A percentile compares a stretch with the other conserved stretches of the same genome.
Evolutionary conservation across 2,888 invertebrate species (phyloP).

Genomic region (Horisme vitalbata): DNA sequence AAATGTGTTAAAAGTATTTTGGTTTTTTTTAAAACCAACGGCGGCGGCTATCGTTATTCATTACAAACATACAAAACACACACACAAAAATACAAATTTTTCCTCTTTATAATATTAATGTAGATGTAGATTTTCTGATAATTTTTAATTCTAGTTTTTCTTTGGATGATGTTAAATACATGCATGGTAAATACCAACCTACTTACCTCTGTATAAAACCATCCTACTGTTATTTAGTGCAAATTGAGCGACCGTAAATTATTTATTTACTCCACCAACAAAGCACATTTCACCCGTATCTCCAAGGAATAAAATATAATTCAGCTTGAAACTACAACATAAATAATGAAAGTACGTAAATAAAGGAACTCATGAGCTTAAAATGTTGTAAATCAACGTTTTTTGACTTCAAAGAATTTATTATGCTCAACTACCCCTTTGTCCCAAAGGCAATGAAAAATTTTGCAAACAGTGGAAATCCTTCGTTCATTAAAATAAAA

Average conservation of each 20-base stretch:
- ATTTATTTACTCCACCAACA: constrained; percentile 13
- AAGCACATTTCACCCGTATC: constrained; percentile 17
- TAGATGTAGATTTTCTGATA: too few relatives aligned
- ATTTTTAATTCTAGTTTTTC: too few relatives aligned
- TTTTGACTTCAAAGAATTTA: constrained; percentile 48
- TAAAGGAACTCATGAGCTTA: constrained; percentile 35
- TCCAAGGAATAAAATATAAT: constrained; percentile 18
- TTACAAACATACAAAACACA: too few relatives aligned
- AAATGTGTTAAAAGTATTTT: too few relatives aligned
- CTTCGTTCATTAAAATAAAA: constrained; percentile 32
- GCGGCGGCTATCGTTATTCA: neutral
- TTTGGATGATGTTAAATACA: neutral
- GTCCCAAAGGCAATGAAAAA: constrained; percentile 36
- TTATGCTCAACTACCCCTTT: constrained; percentile 49
- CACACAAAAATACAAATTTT: too few relatives aligned
- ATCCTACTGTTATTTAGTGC: constrained; percentile 8
- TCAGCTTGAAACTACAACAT: constrained; percentile 16
- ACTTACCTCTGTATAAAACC: neutral
- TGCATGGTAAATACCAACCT: too few relatives aligned
- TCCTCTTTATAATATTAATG: too few relatives aligned
- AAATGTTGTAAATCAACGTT: constrained; percentile 53
- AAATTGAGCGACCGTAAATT: constrained; percentile 8
- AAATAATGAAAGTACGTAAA: constrained; percentile 21
- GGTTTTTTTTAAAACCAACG: too few relatives aligned
- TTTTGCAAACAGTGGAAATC: constrained; percentile 35